Base-by-base conservation (phyloP, 2,113 vertebrate genomes). In the Upupa epops region DNA sequence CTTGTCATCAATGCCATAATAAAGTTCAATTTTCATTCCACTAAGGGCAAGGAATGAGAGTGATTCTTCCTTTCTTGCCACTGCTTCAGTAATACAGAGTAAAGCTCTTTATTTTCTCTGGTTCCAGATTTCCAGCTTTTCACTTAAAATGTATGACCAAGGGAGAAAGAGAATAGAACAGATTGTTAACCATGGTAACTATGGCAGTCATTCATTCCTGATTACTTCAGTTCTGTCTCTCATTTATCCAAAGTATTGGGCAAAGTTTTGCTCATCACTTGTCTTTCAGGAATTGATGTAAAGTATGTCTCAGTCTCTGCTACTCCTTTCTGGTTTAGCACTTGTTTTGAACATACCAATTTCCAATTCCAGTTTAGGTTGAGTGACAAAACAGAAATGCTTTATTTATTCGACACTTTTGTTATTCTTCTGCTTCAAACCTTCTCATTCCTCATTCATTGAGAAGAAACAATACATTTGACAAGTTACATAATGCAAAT, bases 131-230 rank as follows among this genome's bases (percentile, higher is more conserved):
- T 84, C 26, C 65, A 89, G 54, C 12, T 90, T 93, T 90, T 78
- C 73, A 75, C 37, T 79, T 92, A 69, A 78, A 89, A 89, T 52
- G 5, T 56, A 69, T 75, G 61, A 84, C 49, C 61, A 72, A 86
- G 58, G 60, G 61, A 88, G 80, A 60, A 77, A 74, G 52, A 88
- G 45, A 92, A 86, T 32, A 83, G 83, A 83, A 90, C 1, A 54
- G 70, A 68, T 74, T 92, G 83, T 86, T 93, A 95, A 78, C 48
- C 54, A n/a, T 36, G 24, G 52, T 88, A 92, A 94, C 94, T 90
- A 74, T 22, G 54, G 52, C n/a, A 74, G 36, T 88, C 17, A 71
- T 75, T 88, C 61, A 75, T 58, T 93, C 40, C 74, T 86, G 61
- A 78, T 91, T 90, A 87, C 63, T 90, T 84, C 49, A 32, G 28